Evolutionary conservation across 2,797 vertebrate genomes (phyloP), one percentile per base, ranked within the genome.

Genomic region (Sebastes steindachneri): DNA sequence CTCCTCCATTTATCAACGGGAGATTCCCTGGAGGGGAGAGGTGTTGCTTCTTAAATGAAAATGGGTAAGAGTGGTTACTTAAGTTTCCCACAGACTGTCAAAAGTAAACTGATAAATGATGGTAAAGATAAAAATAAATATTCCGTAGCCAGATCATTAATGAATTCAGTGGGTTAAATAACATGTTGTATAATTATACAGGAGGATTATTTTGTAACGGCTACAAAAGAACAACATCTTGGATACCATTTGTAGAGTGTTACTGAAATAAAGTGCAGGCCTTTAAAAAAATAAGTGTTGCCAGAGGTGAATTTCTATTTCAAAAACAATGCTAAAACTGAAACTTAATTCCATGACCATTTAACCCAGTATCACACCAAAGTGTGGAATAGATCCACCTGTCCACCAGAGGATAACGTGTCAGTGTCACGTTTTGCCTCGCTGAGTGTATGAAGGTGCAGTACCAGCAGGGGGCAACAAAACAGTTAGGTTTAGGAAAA

Each of bases 1-100:
- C 78, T 80, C 64, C 14, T 70, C 62, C 81, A 83, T 85, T 86
- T 74, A 85, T 86, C 68, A 81, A 51, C 21, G 62, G 62, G 35
- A 74, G 63, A 84, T 79, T 76, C 73, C 29, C 66, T 81, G 59
- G 37, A 41, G 72, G 57, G 55, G 15, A 66, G 55, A 73, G 9
- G 74, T 81, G 60, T 51, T 54, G 64, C 25, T 29, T 65, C 23
- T 73, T 68, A 15, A 63, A 81, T 74, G 10, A 37, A 77, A 75
- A 84, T 59, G 14, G 7, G 17, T 31, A 41, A 35, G n/a, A 78
- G 15, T 70, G 21, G 80, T 82, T 26, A 64, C 48, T 71, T 4
- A 3, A 5, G 2, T 33, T 73, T 82, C 35, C 62, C 45, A 59
- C 33, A 45, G n/a, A 29, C 23, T 53, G 55, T 55, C 9, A 55